Base-by-base conservation (phyloP, 2,797 vertebrate genomes). In the Trichosurus vulpecula region DNA sequence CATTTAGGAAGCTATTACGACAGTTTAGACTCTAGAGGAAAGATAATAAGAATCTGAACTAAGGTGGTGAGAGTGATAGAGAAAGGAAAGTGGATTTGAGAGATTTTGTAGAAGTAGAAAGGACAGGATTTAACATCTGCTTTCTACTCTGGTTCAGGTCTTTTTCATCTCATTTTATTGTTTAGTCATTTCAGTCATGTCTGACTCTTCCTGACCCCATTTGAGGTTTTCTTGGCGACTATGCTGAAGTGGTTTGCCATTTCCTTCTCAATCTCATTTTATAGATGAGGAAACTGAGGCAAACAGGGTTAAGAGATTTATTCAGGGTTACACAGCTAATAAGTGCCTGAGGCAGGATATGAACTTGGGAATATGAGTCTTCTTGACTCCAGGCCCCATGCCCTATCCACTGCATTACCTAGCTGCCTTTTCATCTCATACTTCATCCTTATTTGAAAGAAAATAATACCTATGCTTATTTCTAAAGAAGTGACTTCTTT, bases 401-500 rank as follows among this genome's bases (percentile, higher is more conserved):
- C 35, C n/a, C 2, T 27, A 31, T 58, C 8, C 16, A 74, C 1
- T 74, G 61, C 16, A 41, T 35, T 16, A 41, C 2, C n/a, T n/a
- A 41, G 6, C 27, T 74, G 35, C 66, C 66, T 16, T 47, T 81
- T 81, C 66, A 41, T 81, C 6, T 52, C 54, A 61, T 53, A 31
- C 4, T 31, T 92, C 47, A 3, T 54, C 22, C 22, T 56, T 35
- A 27, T 57, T 54, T 93, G 61, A 95, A 29, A 91, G 29, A 91
- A 41, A 52, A 87, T 57, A 52, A 54, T 58, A 22, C 90, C 4
- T 57, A 61, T 58, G 41, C 13, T 95, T 61, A 93, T 95, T 94
- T 19, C 19, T 66, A 92, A 91, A 53, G 56, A 95, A 95, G 91
- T 4, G 91, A 31, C 8, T 92, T 6, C 47, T 95, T 97, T 95